Base-by-base conservation (phyloP, 2,888 invertebrate species). In the Amphipoea oculea region DNA sequence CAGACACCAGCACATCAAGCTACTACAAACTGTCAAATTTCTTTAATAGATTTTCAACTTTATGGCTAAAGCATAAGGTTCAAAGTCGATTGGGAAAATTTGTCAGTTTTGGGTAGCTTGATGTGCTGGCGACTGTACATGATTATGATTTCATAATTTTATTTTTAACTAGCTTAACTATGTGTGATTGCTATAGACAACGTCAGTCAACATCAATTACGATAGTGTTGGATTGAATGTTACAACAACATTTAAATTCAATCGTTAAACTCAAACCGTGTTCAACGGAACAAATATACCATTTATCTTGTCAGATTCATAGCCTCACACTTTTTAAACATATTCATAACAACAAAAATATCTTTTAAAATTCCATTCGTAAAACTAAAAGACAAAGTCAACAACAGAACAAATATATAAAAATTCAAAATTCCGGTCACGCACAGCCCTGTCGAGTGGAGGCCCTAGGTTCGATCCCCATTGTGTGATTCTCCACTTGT, bases 401-500 rank as follows among this genome's bases (percentile, higher is more conserved):
- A 91, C 91, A 91, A 83, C 86, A 85, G 78, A 63, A 84, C 78
- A 84, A 86, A 84, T 88, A 90, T 89, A 90, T 73, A 87, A 68
- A 88, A 92, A 93, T 92, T 86, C 92, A 84, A 91, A 92, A 96
- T 96, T 95, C 96, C 77, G 84, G 90, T 94, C 96, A 95, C 95
- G 95, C 90, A 89, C 96, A 96, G 73, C 96, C 96, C 96, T 96
- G 91, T 92, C 89, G 92, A 95, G 94, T 94, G 94, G 87, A 93
- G 95, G 94, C 94, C 91, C 95, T 89, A 90, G 91, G 93, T 94
- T 95, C 95, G 95, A 94, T 94, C 92, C 94, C 95, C 90, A 96
- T 96, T 96, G 96, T 96, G 92, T 91, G 86, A 89, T 90, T 92
- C 92, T 94, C 96, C 95, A 96, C 96, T 96, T 96, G 96, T 96